Percentiles rank a stretch among this genome's conserved stretches.
Evolutionary conservation across 2,797 vertebrate species (phyloP).

Genomic region (Gouania willdenowi): DNA sequence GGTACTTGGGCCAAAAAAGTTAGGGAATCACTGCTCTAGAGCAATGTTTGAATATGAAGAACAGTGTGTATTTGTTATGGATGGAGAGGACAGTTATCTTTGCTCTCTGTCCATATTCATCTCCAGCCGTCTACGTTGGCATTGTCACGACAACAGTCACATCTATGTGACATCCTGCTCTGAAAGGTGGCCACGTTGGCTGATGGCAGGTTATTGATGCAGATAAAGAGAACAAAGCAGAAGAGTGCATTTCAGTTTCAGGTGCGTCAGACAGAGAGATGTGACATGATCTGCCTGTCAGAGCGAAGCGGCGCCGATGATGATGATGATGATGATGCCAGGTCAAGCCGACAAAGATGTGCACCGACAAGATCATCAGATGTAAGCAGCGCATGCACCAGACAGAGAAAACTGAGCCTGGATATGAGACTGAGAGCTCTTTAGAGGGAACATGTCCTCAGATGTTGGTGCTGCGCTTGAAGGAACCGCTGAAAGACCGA

Average conservation of each 20-base stretch:
- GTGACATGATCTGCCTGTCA: conserved; percentile 49
- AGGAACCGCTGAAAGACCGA: not conserved
- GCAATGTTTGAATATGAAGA: not conserved
- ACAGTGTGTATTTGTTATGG: conserved; percentile 12
- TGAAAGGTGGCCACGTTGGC: conserved; percentile 73
- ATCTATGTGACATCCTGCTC: conserved; percentile 83
- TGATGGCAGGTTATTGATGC: conserved; percentile 76
- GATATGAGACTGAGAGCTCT: conserved; percentile 26
- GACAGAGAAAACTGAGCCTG: not conserved
- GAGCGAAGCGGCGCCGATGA: conserved; percentile 17
- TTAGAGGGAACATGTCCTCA: conserved; percentile 1
- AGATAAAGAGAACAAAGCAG: conserved; percentile 20
- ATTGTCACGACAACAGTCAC: conserved; percentile 83
- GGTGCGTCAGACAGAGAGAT: conserved; percentile 47
- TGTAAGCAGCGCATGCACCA: too few species aligned
- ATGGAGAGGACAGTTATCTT: too few species aligned
- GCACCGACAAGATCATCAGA: conserved; percentile 60
- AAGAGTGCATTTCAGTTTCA: conserved; percentile 52
- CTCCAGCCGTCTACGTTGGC: conserved; percentile 47
- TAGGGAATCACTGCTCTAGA: too few species aligned
- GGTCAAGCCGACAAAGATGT: conserved; percentile 37
- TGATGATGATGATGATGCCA: too few species aligned
- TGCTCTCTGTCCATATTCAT: conserved; percentile 47
- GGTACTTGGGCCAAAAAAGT: too few species aligned
- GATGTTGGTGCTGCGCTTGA: conserved; percentile 1